phyloP scores from a whole-genome alignment of 2,888 invertebrate species.

The Drosophila setosimentum region DNA sequence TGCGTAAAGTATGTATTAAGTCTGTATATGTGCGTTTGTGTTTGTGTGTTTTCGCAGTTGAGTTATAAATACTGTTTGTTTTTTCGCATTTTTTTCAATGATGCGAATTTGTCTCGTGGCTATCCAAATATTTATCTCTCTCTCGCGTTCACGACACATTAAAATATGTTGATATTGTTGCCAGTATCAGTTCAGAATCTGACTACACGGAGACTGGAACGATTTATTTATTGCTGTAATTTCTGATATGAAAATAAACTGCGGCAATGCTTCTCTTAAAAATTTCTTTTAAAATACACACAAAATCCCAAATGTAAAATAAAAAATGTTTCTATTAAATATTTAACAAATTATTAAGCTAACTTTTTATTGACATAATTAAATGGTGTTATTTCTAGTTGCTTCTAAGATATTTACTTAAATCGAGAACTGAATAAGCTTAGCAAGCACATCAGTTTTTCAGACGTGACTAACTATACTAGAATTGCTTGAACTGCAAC shows the following conservation, averaged over 20 bases:
- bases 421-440: background rate
- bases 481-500: background rate
- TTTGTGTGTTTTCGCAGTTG: conserved; percentile 4
- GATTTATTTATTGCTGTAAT: background rate
- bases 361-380: background rate
- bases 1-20: conserved; percentile 5
- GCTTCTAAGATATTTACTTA: background rate
- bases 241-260: background rate
- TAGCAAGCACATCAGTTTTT: background rate
- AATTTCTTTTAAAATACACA: background rate
- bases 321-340: background rate
- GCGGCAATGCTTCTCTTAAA: no score
- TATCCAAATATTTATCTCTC: conserved; percentile 22
- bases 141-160: conserved; percentile 15
- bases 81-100: conserved; percentile 8
- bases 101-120: conserved; percentile 15
- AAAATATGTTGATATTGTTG: conserved; percentile 7
- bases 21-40: background rate
- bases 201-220: background rate
- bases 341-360: background rate
- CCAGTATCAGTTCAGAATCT: conserved; percentile 2
- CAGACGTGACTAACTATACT: conserved; percentile 45
- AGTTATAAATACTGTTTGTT: conserved; percentile 49
- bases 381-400: background rate
- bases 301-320: background rate